These are phyloP conservation scores for Caenorhabditis panamensis DNA, from an alignment of 2,888 invertebrate species.

Conservation along the genomic window DNA sequence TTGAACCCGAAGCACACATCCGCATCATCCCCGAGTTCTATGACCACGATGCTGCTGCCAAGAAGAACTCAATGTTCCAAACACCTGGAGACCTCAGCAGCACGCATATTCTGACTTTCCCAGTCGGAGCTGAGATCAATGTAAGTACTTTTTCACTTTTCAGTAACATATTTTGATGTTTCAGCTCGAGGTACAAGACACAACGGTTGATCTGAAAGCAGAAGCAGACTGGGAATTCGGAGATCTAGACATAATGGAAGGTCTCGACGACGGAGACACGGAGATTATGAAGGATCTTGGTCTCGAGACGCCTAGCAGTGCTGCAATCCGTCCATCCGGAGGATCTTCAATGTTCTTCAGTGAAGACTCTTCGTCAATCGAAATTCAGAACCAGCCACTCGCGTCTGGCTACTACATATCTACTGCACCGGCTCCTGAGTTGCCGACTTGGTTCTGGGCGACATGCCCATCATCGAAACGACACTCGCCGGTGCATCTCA, in stretches of 20 bases:
- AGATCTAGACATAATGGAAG: conserved; percentile 60
- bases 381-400: conserved; percentile 92
- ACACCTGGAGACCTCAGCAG: conserved; percentile 97
- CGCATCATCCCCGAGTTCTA: conserved; percentile 79
- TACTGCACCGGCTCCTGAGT: conserved; percentile 90
- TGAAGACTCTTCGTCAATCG: conserved; percentile 48
- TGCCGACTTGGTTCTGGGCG: conserved; percentile 91
- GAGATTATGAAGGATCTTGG: conserved; percentile 60
- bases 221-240: conserved; percentile 62
- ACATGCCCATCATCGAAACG: conserved; percentile 85
- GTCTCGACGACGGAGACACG: conserved; percentile 57
- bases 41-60: conserved; percentile 28
- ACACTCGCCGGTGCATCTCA: conserved; percentile 77
- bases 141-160: conserved; percentile 24
- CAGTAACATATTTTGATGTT: not conserved
- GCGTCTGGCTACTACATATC: conserved; percentile 98
- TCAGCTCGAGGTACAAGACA: conserved; percentile 61
- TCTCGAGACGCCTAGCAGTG: conserved; percentile 43
- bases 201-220: conserved; percentile 46
- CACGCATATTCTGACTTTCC: conserved; percentile 90
- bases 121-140: conserved; percentile 59
- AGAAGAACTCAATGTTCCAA: conserved; percentile 84
- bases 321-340: conserved; percentile 30
- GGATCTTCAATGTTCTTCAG: conserved; percentile 37
- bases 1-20: conserved; percentile 87